These are phyloP conservation scores for Lindbergichthys nudifrons DNA, from an alignment of 2,797 vertebrate genomes.

Conservation along the genomic window DNA sequence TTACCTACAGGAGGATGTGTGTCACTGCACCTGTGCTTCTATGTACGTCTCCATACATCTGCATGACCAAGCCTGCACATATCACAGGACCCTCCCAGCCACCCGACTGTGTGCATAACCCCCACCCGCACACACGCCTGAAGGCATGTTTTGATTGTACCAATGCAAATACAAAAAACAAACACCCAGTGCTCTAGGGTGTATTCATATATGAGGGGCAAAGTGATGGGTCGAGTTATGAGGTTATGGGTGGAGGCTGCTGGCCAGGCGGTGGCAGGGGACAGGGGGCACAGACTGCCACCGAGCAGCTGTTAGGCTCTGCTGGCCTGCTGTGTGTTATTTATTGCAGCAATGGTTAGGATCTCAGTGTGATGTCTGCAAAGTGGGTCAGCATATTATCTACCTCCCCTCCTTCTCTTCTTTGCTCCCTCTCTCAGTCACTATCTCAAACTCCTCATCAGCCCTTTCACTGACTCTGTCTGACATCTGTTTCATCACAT, in stretches of 20 bases:
- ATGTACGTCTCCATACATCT: constrained; percentile 35
- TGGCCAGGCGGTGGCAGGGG: constrained; percentile 40
- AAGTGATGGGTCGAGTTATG: constrained; percentile 51
- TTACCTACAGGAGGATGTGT: background rate
- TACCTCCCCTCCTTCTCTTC: constrained; percentile 48
- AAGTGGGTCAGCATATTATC: constrained; percentile 85
- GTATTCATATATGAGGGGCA: constrained; percentile 25
- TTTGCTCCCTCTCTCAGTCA: constrained; percentile 45
- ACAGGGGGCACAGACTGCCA: constrained; percentile 62
- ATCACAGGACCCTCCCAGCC: constrained; percentile 23
- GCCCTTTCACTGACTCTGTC: constrained; percentile 41
- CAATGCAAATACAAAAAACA: constrained; percentile 43
- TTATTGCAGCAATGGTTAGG: constrained; percentile 82
- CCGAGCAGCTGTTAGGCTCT: constrained; percentile 81
- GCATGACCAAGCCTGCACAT: constrained; percentile 15
- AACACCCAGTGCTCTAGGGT: constrained; percentile 11
- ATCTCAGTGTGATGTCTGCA: constrained; percentile 80
- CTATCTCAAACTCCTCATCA: constrained; percentile 61
- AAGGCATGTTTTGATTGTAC: constrained; percentile 50
- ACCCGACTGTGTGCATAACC: constrained; percentile 23
- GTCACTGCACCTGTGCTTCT: constrained; percentile 15
- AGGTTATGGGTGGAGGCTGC: constrained; percentile 51
- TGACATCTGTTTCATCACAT: constrained; percentile 47
- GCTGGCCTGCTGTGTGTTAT: constrained; percentile 79
- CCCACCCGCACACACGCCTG: constrained; percentile 18